Evolutionary conservation across 2,797 vertebrate species (phyloP).

Genomic region (Sebastes baramenuke): DNA sequence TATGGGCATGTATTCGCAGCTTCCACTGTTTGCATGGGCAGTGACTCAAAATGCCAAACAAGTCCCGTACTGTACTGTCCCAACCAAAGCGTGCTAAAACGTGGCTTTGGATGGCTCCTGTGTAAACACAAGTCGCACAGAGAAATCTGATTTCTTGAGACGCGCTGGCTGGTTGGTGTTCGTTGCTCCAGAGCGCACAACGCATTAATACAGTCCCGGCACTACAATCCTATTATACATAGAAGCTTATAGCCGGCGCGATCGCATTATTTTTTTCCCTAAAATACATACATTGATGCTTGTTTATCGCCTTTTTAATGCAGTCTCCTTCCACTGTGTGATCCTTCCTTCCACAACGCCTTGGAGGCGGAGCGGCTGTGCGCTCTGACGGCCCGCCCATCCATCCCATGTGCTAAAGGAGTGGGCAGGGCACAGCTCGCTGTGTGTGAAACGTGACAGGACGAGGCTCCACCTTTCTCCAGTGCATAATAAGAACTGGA

Average conservation of each 20-base stretch:
- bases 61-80: slow-evolving; percentile 34
- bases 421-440: slow-evolving; percentile 47
- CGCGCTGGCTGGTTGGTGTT: slow-evolving; percentile 2
- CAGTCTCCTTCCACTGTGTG: slow-evolving; percentile 7
- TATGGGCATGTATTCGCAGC: not conserved
- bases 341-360: slow-evolving; percentile 67
- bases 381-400: slow-evolving; percentile 51
- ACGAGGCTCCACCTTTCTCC: slow-evolving; percentile 47
- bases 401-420: slow-evolving; percentile 64
- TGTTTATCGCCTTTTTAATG: slow-evolving; percentile 17
- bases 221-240: not conserved
- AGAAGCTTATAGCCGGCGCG: not conserved
- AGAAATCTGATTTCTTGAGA: slow-evolving; percentile 53
- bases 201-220: not conserved
- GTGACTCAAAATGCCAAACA: slow-evolving; percentile 24
- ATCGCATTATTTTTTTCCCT: not conserved
- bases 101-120: slow-evolving; percentile 69
- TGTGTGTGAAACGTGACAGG: slow-evolving; percentile 66
- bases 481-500: slow-evolving; percentile 14
- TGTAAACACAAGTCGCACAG: slow-evolving; percentile 70
- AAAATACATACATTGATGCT: not conserved
- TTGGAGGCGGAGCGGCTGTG: slow-evolving; percentile 80
- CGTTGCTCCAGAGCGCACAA: slow-evolving; percentile 19
- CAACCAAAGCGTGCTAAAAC: slow-evolving; percentile 56
- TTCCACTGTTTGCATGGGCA: slow-evolving; percentile 34